Base-by-base conservation (phyloP, 2,113 vertebrate species). In the Pseudorhombus dupliciocellatus region DNA sequence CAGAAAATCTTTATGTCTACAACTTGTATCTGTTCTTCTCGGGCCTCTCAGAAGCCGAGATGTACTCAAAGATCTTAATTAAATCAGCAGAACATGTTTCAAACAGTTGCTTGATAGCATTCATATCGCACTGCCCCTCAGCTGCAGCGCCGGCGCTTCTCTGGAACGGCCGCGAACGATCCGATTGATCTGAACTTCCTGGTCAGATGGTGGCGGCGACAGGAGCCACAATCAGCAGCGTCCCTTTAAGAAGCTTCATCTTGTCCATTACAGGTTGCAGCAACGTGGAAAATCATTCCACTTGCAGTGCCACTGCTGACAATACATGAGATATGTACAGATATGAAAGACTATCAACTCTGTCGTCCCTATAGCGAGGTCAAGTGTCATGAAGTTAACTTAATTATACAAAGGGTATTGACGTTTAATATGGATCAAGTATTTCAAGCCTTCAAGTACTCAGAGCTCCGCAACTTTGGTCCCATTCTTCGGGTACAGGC, bases 11-110 rank as follows among this genome's bases (percentile, higher is more conserved):
- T 34, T 52, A 52, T 52, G 61, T 71, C 46, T 21, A 50, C 46
- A 50, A n/a, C 46, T 71, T 75, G 25, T 63, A 63, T 80, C 51
- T 54, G 26, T 25, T 28, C 54, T 67, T 42, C 25, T 40, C 24
- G 42, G 42, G 20, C 10, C 28, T 75, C 50, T 71, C 31, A 53
- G 68, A 74, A 48, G 18, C 18, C 53, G 20, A 30, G 53, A 34
- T 28, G 55, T 51, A 11, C 37, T 4, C 61, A 12, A 12, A 28
- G 9, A 71, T 78, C 46, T 74, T 46, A 57, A 67, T 67, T 26
- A 37, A 66, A 65, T 77, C 69, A 58, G 34, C 5, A 40, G 34
- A 54, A 40, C 50, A 8, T 20, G 15, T 61, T 68, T 70, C 54
- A 26, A 54, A 60, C 4, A n/a, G 31, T 34, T 10, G 10, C 20